Evolutionary conservation across 1,140 invertebrate species (phyloP).

Genomic region (Drosophila serrata): DNA sequence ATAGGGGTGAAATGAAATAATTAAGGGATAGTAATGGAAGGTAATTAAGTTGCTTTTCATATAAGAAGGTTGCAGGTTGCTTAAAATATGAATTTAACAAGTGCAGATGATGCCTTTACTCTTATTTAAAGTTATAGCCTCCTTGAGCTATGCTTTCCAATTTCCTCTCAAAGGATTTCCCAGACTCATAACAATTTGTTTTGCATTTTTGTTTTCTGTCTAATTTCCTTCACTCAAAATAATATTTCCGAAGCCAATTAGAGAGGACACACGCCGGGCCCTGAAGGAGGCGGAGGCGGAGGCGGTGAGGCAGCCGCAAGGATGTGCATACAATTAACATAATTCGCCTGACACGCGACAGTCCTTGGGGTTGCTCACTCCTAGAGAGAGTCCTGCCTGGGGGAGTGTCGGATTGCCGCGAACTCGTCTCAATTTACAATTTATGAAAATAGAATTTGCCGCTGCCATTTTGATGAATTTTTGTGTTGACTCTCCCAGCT

Average conservation of each 20-base stretch:
- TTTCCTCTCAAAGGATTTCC: not conserved
- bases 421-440: constrained; percentile 81
- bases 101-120: not conserved
- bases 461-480: constrained; percentile 74
- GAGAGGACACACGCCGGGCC: constrained; percentile 52
- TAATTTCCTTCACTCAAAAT: constrained; percentile 62
- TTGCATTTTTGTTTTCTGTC: constrained; percentile 32
- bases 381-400: not conserved
- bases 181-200: constrained; percentile 42
- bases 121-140: not conserved
- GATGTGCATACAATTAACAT: constrained; percentile 84
- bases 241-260: constrained; percentile 81
- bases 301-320: constrained; percentile 50
- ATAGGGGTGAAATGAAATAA: not conserved
- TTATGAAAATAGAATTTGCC: constrained; percentile 82
- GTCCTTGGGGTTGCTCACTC: not conserved
- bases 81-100: not conserved
- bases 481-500: constrained; percentile 38
- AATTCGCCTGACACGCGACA: constrained; percentile 85
- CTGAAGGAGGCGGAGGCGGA: constrained; percentile 25
- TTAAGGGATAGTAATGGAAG: not conserved
- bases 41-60: not conserved
- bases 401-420: constrained; percentile 69
- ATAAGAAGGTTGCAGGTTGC: not conserved
- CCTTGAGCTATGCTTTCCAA: no score